Percentiles rank a stretch among this genome's conserved stretches.
Evolutionary conservation across 2,888 invertebrate species (phyloP).

Genomic region (Philonicus albiceps): DNA sequence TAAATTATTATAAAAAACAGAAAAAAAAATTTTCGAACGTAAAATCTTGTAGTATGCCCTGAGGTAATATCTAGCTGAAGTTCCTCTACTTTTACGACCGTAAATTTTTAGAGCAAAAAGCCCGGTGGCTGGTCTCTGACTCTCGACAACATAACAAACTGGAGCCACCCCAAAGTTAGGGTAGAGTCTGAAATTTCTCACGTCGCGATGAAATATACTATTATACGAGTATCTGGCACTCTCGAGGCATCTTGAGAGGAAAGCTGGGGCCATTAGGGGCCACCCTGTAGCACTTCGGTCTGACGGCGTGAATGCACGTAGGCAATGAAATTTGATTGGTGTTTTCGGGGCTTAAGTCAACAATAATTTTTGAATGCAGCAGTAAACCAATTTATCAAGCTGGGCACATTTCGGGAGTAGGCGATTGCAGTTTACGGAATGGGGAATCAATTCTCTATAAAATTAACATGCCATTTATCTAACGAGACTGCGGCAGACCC

Average conservation of each 20-base stretch:
- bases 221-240: neutral
- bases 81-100: constrained; percentile 7
- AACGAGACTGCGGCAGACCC: neutral
- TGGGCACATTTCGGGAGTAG: neutral
- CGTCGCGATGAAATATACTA: constrained; percentile 31
- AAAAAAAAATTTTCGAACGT: neutral
- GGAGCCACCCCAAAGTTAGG: neutral
- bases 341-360: constrained; percentile 3
- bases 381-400: constrained; percentile 15
- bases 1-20: constrained; percentile 3
- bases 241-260: neutral
- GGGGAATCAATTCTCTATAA: neutral
- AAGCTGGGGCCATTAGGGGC: neutral
- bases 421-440: neutral
- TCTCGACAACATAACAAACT: neutral
- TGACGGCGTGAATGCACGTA: neutral
- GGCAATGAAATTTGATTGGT: constrained; percentile 12
- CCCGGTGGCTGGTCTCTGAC: neutral
- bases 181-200: constrained; percentile 26
- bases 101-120: constrained; percentile 29
- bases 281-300: neutral
- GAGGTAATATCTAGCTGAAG: constrained; percentile 10
- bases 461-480: constrained; percentile 19
- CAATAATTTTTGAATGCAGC: constrained; percentile 14
- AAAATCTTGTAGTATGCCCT: constrained; percentile 2